Percentiles rank a stretch among this genome's conserved stretches.
Conservation (phyloP, 2,797 vertebrate genomes). For the Gallinago stenura region DNA sequence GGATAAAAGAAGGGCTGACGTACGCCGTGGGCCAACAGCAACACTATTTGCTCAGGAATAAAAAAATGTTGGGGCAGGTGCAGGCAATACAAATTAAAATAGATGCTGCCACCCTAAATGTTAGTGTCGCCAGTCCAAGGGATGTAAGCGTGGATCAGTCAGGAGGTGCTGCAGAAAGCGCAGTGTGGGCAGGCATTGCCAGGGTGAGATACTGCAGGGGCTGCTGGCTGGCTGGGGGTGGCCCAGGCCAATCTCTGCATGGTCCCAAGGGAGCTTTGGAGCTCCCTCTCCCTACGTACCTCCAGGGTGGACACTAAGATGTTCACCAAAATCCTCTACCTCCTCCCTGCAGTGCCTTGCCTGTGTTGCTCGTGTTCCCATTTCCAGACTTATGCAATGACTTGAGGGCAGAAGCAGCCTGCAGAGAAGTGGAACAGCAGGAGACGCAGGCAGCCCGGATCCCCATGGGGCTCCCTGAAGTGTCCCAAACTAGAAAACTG, state of each 20-base stretch:
- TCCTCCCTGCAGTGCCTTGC: background rate
- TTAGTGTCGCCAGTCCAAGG: background rate
- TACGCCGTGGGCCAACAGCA: fast-evolving
- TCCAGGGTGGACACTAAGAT: background rate
- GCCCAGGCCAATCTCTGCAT: background rate
- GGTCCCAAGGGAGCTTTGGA: background rate
- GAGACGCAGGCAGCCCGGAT: background rate
- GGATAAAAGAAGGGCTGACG: background rate
- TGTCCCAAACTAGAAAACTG: slow-evolving; percentile 16
- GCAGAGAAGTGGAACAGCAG: background rate
- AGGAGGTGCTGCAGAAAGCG: background rate
- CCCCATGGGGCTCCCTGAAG: background rate
- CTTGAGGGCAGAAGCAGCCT: background rate
- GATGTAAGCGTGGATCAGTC: background rate
- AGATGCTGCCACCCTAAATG: background rate
- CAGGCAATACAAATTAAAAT: background rate
- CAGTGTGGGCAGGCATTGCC: background rate
- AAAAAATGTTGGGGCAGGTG: background rate
- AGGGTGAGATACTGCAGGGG: background rate
- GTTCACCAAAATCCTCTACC: background rate
- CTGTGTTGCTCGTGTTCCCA: background rate
- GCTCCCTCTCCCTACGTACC: background rate
- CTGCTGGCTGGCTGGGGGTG: background rate
- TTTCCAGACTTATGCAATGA: background rate
- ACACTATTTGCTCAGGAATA: background rate